These are phyloP conservation scores for Embiotoca jacksoni DNA, from an alignment of 2,113 vertebrate genomes.

Conservation along the genomic window DNA sequence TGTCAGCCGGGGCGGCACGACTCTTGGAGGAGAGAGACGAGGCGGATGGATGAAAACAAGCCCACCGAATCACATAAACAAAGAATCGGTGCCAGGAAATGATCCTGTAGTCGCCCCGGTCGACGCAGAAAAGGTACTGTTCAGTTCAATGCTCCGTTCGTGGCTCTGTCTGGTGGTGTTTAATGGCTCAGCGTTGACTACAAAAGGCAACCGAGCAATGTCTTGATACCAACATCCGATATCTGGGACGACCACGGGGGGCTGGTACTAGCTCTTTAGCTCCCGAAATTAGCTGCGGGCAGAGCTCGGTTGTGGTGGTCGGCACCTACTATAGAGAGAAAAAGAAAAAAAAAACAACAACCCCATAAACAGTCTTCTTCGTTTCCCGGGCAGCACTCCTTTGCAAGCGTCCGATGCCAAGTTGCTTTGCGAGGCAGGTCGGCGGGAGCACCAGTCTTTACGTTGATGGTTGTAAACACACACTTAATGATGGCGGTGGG, in stretches of 20 bases:
- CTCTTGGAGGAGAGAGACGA: constrained; percentile 73
- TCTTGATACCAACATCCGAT: constrained; percentile 54
- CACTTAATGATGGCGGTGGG: constrained; percentile 44
- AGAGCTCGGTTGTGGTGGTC: constrained; percentile 25
- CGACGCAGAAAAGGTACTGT: constrained; percentile 71
- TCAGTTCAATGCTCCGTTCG: constrained; percentile 3
- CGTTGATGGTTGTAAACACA: constrained; percentile 42
- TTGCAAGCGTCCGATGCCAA: constrained; percentile 29
- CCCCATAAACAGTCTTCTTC: background rate
- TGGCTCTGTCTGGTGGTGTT: background rate
- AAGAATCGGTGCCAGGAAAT: constrained; percentile 54
- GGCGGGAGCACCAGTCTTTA: constrained; percentile 41
- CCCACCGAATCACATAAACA: constrained; percentile 47
- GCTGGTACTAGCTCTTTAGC: constrained; percentile 56
- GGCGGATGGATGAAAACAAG: constrained; percentile 75
- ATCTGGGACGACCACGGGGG: constrained; percentile 36
- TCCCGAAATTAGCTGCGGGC: constrained; percentile 45
- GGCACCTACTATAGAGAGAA: background rate
- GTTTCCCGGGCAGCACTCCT: background rate
- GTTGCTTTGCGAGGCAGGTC: constrained; percentile 20
- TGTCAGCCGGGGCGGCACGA: constrained; percentile 78
- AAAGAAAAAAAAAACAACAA: background rate
- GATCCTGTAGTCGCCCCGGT: constrained; percentile 44
- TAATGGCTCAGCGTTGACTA: constrained; percentile 24
- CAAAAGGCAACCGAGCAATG: constrained; percentile 56